phyloP scores from a whole-genome alignment of 2,888 invertebrate species.

The Habrosyne pyritoides region DNA sequence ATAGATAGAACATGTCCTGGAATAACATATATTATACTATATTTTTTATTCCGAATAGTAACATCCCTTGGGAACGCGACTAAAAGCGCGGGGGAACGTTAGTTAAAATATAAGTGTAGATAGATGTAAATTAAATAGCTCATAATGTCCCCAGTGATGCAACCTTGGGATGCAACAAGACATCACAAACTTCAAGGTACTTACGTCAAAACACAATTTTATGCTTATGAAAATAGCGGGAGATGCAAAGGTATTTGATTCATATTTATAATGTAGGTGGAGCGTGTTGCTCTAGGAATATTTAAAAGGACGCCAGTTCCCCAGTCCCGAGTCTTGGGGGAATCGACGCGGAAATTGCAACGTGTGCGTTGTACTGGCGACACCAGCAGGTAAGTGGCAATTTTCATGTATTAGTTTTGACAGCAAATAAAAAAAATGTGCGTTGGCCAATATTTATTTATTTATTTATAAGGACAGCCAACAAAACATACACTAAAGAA shows the following conservation, averaged over 20 bases:
- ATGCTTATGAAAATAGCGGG: neutral
- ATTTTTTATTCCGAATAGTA: too few species aligned
- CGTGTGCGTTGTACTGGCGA: neutral
- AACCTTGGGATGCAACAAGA: too few species aligned
- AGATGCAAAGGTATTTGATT: conserved; percentile 3
- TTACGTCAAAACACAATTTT: neutral
- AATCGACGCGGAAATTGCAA: neutral
- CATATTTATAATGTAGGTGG: neutral
- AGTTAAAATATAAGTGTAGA: too few species aligned
- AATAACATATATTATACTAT: too few species aligned
- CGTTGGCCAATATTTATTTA: neutral
- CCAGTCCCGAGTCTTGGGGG: neutral
- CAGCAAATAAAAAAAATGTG: neutral
- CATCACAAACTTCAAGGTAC: too few species aligned
- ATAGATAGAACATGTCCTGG: too few species aligned
- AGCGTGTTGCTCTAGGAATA: neutral
- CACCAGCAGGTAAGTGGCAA: neutral
- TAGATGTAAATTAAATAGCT: too few species aligned
- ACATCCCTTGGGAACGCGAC: too few species aligned
- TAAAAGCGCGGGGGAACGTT: too few species aligned
- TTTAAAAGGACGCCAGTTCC: conserved; percentile 5
- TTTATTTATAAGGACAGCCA: too few species aligned
- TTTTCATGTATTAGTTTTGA: neutral
- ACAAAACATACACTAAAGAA: too few species aligned
- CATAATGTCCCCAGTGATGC: too few species aligned